Conservation (phyloP, 1,140 invertebrate genomes). For the Scaptomyza hsui region DNA sequence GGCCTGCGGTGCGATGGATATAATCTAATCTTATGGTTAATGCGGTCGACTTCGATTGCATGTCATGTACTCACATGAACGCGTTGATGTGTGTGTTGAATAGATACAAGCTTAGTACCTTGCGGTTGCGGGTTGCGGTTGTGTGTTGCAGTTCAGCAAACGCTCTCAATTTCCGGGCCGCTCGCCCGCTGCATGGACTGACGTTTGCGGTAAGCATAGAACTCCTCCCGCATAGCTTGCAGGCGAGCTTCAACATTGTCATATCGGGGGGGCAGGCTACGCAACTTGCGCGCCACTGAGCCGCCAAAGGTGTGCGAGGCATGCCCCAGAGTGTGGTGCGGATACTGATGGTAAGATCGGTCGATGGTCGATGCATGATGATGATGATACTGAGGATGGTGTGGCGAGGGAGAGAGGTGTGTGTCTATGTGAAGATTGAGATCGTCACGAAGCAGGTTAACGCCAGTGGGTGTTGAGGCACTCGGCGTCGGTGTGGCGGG, state of each 20-base stretch:
- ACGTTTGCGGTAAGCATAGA: conserved; percentile 94
- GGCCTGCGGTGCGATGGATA: conserved; percentile 15
- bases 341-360: conserved; percentile 58
- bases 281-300: conserved; percentile 36
- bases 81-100: background rate
- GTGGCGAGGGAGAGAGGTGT: conserved; percentile 48
- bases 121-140: conserved; percentile 10
- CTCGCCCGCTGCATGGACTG: conserved; percentile 88
- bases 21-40: conserved; percentile 33
- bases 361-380: conserved; percentile 71
- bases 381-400: conserved; percentile 12
- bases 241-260: conserved; percentile 95
- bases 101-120: conserved; percentile 22
- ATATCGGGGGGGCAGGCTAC: conserved; percentile 86
- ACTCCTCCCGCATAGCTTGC: conserved; percentile 97
- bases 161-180: conserved; percentile 90
- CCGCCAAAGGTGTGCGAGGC: background rate
- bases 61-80: too few relatives aligned
- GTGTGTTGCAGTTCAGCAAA: conserved; percentile 86
- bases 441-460: conserved; percentile 85
- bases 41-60: conserved; percentile 34
- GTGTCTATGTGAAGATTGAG: conserved; percentile 80
- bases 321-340: too few relatives aligned
- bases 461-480: conserved; percentile 85
- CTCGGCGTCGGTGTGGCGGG: conserved; percentile 90